These are phyloP conservation scores for Poecile montanus DNA, from an alignment of 2,797 vertebrate genomes.

Conservation along the genomic window DNA sequence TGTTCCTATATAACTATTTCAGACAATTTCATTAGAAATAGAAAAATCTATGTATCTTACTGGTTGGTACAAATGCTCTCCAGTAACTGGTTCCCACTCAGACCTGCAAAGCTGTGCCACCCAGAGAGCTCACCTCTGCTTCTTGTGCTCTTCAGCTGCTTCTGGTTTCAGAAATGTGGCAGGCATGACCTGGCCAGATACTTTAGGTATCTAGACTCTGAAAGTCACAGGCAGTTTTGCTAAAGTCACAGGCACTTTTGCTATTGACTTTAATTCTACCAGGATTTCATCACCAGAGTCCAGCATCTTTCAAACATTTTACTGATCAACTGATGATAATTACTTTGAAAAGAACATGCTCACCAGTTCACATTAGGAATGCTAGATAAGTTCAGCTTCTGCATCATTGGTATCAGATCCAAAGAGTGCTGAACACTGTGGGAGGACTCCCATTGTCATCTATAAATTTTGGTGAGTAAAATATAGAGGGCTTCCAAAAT, in stretches of 20 bases:
- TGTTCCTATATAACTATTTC: background rate
- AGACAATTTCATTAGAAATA: background rate
- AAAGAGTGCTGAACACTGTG: background rate
- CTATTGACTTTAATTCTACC: background rate
- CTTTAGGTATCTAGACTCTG: background rate
- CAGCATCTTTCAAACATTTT: background rate
- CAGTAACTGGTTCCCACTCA: background rate
- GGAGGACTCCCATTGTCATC: background rate
- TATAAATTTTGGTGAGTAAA: background rate
- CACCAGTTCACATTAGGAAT: background rate
- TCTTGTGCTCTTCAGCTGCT: background rate
- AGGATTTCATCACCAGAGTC: background rate
- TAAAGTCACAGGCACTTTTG: background rate
- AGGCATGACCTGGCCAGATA: background rate
- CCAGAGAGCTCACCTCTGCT: background rate
- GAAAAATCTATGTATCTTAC: background rate
- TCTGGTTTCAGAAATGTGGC: background rate
- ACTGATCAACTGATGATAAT: background rate
- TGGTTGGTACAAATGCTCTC: background rate
- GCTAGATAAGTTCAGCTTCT: background rate
- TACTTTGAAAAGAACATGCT: background rate
- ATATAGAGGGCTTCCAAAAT: background rate
- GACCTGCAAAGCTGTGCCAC: background rate
- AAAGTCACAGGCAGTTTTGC: background rate
- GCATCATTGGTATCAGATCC: background rate